These are phyloP conservation scores for Ellobium chinense DNA, from an alignment of 2,888 invertebrate genomes.

Conservation along the genomic window DNA sequence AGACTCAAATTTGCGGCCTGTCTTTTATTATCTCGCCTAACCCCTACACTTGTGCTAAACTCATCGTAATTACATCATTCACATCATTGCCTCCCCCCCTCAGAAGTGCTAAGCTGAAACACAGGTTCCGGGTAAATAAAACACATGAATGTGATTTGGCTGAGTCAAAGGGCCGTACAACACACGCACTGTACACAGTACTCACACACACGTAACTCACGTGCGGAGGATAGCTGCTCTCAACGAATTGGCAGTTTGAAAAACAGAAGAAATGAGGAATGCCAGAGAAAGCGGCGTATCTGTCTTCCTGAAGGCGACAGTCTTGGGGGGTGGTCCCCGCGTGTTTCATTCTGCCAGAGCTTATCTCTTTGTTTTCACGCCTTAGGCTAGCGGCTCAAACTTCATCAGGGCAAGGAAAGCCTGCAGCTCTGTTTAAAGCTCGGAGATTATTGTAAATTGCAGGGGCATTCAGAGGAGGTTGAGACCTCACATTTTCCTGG, in stretches of 20 bases:
- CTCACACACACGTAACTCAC: neutral
- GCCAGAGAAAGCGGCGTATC: too few species aligned
- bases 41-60: neutral
- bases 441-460: too few species aligned
- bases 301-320: neutral
- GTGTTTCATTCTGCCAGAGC: neutral
- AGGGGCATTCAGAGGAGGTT: too few species aligned
- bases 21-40: neutral
- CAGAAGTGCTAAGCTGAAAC: neutral
- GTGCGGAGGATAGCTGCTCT: too few species aligned
- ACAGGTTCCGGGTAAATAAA: neutral
- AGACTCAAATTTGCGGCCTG: neutral
- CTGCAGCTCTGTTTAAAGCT: too few species aligned
- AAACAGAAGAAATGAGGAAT: neutral
- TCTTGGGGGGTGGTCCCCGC: neutral
- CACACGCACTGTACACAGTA: neutral
- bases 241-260: too few species aligned
- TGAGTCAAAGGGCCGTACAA: neutral
- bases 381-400: too few species aligned
- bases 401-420: too few species aligned
- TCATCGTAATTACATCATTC: neutral
- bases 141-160: neutral
- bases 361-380: neutral
- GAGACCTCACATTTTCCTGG: too few species aligned
- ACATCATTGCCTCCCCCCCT: neutral